These are phyloP conservation scores for Propithecus coquereli DNA, from an alignment of 2,113 vertebrate genomes.

Conservation along the genomic window DNA sequence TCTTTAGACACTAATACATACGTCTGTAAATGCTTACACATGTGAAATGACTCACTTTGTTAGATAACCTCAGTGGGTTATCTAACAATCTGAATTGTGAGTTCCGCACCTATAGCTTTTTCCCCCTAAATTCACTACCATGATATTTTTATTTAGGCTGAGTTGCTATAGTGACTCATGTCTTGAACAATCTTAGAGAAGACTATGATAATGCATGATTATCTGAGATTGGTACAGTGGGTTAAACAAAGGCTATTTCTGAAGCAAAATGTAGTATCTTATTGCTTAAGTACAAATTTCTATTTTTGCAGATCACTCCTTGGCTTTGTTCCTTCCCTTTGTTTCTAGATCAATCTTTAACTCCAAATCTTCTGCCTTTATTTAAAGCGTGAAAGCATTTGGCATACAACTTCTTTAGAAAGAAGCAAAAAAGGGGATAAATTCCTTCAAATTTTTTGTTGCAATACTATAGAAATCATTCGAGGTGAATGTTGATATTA, in stretches of 20 bases:
- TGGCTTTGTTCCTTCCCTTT: neutral
- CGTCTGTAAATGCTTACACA: constrained; percentile 17
- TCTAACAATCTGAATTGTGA: neutral
- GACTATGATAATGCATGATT: neutral
- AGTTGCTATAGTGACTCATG: constrained; percentile 15
- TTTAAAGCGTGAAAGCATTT: constrained; percentile 13
- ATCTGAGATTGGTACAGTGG: neutral
- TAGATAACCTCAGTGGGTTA: neutral
- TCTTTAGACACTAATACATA: neutral
- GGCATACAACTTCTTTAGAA: constrained; percentile 3
- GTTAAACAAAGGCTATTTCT: constrained; percentile 16
- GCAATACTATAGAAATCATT: neutral
- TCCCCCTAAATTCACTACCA: neutral
- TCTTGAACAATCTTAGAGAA: neutral
- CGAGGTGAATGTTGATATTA: neutral
- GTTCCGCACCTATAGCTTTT: neutral
- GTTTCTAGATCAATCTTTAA: neutral
- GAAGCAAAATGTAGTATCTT: neutral
- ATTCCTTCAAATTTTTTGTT: neutral
- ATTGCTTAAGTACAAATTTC: neutral
- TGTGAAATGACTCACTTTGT: constrained; percentile 18
- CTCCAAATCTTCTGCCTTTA: neutral
- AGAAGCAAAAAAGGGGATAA: neutral
- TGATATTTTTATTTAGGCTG: constrained; percentile 38
- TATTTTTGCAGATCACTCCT: neutral